These are phyloP conservation scores for Progne subis DNA, from an alignment of 2,113 vertebrate genomes.

Conservation along the genomic window DNA sequence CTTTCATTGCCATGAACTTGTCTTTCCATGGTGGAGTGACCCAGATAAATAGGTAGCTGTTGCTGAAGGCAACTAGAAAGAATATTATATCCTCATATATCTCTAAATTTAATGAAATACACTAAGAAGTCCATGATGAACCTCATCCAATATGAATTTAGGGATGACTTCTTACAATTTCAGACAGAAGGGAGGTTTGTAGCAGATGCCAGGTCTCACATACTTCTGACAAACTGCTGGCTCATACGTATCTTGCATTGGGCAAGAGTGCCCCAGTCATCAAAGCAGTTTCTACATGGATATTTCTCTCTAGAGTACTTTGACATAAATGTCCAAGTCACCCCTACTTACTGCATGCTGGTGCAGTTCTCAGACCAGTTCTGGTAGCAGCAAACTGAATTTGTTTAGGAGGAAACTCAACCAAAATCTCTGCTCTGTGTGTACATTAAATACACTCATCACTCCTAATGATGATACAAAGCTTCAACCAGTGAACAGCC, in stretches of 20 bases:
- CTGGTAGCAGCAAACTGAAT: neutral
- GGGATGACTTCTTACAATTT: neutral
- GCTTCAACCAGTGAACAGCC: neutral
- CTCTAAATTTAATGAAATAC: neutral
- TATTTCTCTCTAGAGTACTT: neutral
- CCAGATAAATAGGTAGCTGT: neutral
- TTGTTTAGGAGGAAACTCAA: neutral
- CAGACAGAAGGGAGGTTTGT: neutral
- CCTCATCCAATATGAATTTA: neutral
- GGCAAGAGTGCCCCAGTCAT: neutral
- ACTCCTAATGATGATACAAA: neutral
- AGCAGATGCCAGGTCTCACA: neutral
- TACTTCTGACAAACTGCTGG: neutral
- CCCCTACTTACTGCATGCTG: neutral
- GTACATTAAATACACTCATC: neutral
- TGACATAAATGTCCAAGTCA: neutral
- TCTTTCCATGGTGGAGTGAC: neutral
- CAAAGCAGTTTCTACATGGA: neutral
- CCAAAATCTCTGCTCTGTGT: neutral
- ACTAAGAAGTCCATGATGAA: neutral
- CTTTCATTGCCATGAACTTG: neutral
- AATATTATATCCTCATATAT: neutral
- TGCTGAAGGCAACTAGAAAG: neutral
- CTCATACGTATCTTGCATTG: neutral
- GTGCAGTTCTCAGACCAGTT: conserved; percentile 25